phyloP scores from a whole-genome alignment of 2,888 invertebrate genomes.

The Leptinotarsa rubiginosa region DNA sequence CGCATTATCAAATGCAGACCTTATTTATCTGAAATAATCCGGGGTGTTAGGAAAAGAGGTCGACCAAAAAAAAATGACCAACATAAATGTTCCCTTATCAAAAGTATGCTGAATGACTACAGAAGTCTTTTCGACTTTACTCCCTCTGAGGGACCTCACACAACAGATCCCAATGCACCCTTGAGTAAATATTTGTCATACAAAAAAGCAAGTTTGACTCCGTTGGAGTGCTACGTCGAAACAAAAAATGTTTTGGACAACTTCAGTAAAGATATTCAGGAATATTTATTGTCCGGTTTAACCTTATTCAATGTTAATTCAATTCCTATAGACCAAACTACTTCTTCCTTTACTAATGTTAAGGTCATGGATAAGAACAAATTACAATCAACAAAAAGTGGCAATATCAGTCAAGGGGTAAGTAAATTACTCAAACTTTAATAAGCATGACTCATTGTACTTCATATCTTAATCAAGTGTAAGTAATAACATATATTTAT shows the following conservation, averaged over 20 bases:
- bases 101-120: constrained; percentile 32
- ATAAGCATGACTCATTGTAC: no score
- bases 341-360: background rate
- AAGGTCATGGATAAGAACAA: background rate
- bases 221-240: constrained; percentile 50
- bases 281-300: constrained; percentile 51
- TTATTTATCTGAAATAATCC: constrained; percentile 42
- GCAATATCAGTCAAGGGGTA: constrained; percentile 13
- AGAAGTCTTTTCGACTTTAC: constrained; percentile 26
- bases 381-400: background rate
- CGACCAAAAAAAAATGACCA: constrained; percentile 35
- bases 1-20: constrained; percentile 13
- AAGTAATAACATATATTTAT: no score
- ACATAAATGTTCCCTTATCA: constrained; percentile 30
- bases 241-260: constrained; percentile 53
- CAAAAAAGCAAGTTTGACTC: constrained; percentile 49
- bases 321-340: constrained; percentile 38
- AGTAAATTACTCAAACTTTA: no score
- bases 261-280: constrained; percentile 51
- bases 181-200: constrained; percentile 35
- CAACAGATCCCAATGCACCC: constrained; percentile 19
- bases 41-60: constrained; percentile 43
- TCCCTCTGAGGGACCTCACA: constrained; percentile 15
- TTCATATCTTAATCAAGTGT: no score
- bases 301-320: constrained; percentile 54